A percentile compares a stretch with the other conserved stretches of the same genome.
These are phyloP conservation scores for Ormia ochracea DNA, from an alignment of 2,888 invertebrate genomes.

Conservation along the genomic window DNA sequence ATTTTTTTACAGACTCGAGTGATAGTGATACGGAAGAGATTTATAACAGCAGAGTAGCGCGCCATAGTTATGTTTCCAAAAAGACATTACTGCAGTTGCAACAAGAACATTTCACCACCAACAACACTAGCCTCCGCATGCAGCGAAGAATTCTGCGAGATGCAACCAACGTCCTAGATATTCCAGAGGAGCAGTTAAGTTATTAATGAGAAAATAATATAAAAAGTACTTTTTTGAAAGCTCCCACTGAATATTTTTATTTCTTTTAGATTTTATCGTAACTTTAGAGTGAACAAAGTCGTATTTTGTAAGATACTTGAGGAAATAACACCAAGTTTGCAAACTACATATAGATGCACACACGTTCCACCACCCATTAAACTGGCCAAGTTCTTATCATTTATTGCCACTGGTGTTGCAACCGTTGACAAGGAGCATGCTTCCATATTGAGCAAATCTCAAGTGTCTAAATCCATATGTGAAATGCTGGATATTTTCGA, in stretches of 20 bases:
- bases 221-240: not conserved
- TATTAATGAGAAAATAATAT: not conserved
- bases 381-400: slow-evolving; percentile 16
- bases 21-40: slow-evolving; percentile 29
- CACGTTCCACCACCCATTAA: slow-evolving; percentile 22
- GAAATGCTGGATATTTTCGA: slow-evolving; percentile 18
- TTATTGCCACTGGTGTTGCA: slow-evolving; percentile 12
- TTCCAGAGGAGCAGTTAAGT: slow-evolving; percentile 12
- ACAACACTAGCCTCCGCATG: not conserved
- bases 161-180: slow-evolving; percentile 33
- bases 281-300: slow-evolving; percentile 29
- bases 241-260: not conserved
- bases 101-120: not conserved
- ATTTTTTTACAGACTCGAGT: not conserved
- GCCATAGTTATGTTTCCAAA: not conserved
- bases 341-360: slow-evolving; percentile 8
- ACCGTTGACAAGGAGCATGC: not conserved
- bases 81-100: not conserved
- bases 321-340: not conserved
- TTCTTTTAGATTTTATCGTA: slow-evolving; percentile 10
- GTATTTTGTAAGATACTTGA: slow-evolving; percentile 20
- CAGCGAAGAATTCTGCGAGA: slow-evolving; percentile 20
- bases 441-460: not conserved
- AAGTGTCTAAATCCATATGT: slow-evolving; percentile 14
- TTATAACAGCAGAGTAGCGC: not conserved